A percentile compares a stretch with the other conserved stretches of the same genome.
These are phyloP conservation scores for Pentalonia nigronervosa DNA, from an alignment of 1,140 invertebrate genomes.

Conservation along the genomic window DNA sequence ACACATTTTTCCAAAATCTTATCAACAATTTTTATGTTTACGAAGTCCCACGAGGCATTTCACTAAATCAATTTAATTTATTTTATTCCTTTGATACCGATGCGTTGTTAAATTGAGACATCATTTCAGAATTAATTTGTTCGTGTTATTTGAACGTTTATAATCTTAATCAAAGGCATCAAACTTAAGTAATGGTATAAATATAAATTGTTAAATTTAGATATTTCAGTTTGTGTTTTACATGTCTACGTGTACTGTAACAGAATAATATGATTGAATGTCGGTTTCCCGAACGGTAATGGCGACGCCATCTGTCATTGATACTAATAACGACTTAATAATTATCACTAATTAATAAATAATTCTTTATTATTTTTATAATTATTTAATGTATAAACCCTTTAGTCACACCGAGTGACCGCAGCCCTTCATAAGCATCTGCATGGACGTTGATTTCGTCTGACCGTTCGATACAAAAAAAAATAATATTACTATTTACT, in stretches of 20 bases:
- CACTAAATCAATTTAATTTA: background rate
- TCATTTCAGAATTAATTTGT: no score
- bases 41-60: background rate
- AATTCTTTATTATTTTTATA: background rate
- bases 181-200: background rate
- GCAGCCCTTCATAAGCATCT: background rate
- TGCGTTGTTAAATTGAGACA: background rate
- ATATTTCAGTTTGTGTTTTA: background rate
- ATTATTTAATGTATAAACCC: background rate
- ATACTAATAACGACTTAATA: background rate
- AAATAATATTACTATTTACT: no score
- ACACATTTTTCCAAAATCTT: background rate
- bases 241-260: background rate
- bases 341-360: background rate
- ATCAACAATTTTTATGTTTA: background rate
- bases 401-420: background rate
- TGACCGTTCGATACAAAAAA: background rate
- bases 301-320: background rate
- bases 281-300: background rate
- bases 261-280: background rate
- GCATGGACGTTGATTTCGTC: background rate
- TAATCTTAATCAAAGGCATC: background rate
- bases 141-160: background rate
- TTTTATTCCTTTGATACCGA: background rate
- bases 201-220: background rate